These are phyloP conservation scores for Crypturellus tataupa DNA, from an alignment of 2,797 vertebrate species.

Conservation along the genomic window DNA sequence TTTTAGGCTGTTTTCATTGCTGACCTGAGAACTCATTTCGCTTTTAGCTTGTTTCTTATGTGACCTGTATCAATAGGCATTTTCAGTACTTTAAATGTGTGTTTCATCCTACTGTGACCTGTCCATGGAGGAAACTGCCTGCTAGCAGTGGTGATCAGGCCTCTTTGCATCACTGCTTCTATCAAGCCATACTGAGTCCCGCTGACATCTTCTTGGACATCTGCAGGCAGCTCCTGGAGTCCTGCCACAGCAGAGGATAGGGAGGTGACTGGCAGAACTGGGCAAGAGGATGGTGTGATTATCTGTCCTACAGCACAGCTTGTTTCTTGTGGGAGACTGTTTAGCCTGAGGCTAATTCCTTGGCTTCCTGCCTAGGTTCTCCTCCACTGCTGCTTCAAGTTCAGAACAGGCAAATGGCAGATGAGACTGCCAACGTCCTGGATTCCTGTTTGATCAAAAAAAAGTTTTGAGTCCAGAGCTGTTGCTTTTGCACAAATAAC, in stretches of 20 bases:
- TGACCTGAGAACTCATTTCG: constrained; percentile 73
- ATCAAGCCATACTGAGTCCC: constrained; percentile 27
- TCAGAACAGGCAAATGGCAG: constrained; percentile 11
- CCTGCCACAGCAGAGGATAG: constrained; percentile 41
- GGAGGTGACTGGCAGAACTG: constrained; percentile 18
- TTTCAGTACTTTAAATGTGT: background rate
- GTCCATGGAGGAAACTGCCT: background rate
- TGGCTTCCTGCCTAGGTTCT: constrained; percentile 47
- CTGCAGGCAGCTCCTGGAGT: constrained; percentile 35
- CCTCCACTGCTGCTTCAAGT: background rate
- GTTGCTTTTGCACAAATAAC: constrained; percentile 38
- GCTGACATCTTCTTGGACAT: constrained; percentile 58
- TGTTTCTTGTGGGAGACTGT: constrained; percentile 49
- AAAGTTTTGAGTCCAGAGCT: background rate
- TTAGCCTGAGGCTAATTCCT: constrained; percentile 49
- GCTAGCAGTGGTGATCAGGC: constrained; percentile 5
- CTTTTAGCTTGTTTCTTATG: constrained; percentile 69
- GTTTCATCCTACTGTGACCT: background rate
- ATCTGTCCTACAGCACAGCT: constrained; percentile 15
- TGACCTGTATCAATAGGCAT: constrained; percentile 7
- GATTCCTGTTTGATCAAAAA: background rate
- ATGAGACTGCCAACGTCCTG: background rate
- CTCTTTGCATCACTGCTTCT: constrained; percentile 34
- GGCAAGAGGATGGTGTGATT: constrained; percentile 4
- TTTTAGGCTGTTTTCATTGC: constrained; percentile 79